Conservation (phyloP, 2,113 vertebrate genomes). For the Serilophus lunatus region DNA sequence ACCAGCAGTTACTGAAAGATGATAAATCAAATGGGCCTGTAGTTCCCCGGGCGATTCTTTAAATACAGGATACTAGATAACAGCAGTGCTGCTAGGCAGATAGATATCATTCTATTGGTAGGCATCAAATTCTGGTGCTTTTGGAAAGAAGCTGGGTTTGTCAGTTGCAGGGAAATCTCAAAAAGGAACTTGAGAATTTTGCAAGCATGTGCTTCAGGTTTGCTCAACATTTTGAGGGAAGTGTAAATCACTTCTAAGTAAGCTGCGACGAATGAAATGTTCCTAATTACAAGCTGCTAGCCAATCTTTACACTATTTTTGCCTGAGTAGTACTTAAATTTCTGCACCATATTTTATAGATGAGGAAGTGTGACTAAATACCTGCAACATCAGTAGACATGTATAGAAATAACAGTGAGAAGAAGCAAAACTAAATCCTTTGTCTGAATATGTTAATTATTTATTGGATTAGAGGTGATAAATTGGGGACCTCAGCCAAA, state of each 20-base stretch:
- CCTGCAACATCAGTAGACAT: not conserved
- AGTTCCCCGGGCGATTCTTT: not conserved
- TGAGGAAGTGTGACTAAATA: slow-evolving; percentile 15
- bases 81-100: not conserved
- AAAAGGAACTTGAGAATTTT: slow-evolving; percentile 25
- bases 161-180: not conserved
- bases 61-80: not conserved
- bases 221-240: slow-evolving; percentile 37
- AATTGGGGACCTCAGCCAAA: not conserved
- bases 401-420: not conserved
- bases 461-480: not conserved
- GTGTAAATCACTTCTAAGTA: slow-evolving; percentile 62
- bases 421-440: not conserved
- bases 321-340: slow-evolving; percentile 49
- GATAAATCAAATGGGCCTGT: not conserved
- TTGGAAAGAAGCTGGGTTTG: not conserved
- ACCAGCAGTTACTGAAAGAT: not conserved
- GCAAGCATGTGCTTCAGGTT: not conserved
- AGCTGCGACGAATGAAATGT: slow-evolving; percentile 37
- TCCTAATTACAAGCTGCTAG: slow-evolving; percentile 61
- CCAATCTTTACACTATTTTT: slow-evolving; percentile 51
- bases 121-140: not conserved
- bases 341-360: slow-evolving; percentile 24
- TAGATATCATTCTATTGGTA: not conserved
- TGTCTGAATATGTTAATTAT: not conserved